Conservation (phyloP, 2,888 invertebrate genomes). For the Chalcis sispes region DNA sequence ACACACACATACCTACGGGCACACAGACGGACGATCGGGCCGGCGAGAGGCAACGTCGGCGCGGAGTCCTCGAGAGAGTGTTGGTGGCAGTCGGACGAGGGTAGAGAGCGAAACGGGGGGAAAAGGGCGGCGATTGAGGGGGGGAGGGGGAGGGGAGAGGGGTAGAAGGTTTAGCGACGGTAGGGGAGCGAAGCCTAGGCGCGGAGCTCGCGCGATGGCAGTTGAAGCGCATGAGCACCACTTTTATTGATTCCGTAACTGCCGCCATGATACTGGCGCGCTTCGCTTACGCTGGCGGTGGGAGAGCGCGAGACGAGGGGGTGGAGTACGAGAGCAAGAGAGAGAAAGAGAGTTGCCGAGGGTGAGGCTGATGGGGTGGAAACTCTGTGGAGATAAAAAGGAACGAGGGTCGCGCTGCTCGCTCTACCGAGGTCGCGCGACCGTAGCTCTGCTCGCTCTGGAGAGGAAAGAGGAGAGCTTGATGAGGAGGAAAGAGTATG, state of each 20-base stretch:
- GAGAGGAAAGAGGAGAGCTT: conserved; percentile 61
- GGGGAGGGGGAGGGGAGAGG: conserved; percentile 60
- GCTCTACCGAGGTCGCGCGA: conserved; percentile 62
- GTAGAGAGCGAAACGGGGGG: not conserved
- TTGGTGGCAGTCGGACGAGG: conserved; percentile 30
- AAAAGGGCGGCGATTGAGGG: conserved; percentile 14
- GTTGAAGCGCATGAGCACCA: conserved; percentile 76
- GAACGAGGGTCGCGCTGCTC: conserved; percentile 74
- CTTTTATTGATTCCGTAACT: conserved; percentile 77
- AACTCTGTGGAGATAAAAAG: conserved; percentile 76
- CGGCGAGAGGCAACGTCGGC: conserved; percentile 51
- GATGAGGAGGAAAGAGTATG: conserved; percentile 55
- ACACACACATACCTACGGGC: not conserved
- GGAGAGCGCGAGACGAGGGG: conserved; percentile 61
- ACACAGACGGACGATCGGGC: not conserved
- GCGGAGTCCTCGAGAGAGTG: conserved; percentile 40
- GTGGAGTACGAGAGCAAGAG: conserved; percentile 61
- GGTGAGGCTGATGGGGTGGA: conserved; percentile 76
- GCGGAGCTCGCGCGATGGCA: conserved; percentile 66
- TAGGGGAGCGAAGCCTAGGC: conserved; percentile 58
- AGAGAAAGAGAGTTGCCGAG: conserved; percentile 64
- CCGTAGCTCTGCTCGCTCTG: conserved; percentile 59
- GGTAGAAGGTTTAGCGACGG: conserved; percentile 58
- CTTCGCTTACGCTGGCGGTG: conserved; percentile 61
- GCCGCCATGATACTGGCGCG: conserved; percentile 75